Evolutionary conservation across 1,140 invertebrate species (phyloP).

Genomic region (Hyposmocoma kahamanoa): DNA sequence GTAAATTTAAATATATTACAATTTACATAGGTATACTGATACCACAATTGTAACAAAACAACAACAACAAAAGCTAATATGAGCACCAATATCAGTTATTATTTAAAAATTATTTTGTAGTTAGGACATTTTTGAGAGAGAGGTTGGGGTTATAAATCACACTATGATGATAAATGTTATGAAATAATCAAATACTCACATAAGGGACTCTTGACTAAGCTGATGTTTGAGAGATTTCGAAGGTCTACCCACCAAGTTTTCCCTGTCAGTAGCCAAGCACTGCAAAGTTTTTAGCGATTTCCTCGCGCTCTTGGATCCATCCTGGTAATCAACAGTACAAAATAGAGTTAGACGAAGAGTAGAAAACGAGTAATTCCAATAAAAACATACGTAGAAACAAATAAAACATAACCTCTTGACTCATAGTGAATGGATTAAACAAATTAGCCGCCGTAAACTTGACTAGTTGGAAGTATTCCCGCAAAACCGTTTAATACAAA

Average conservation of each 20-base stretch:
- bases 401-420: slow-evolving; percentile 2
- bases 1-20: too few relatives aligned
- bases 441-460: too few relatives aligned
- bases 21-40: too few relatives aligned
- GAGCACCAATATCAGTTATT: background rate
- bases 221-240: slow-evolving; percentile 60
- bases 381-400: slow-evolving; percentile 9
- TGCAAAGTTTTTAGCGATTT: slow-evolving; percentile 78
- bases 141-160: background rate
- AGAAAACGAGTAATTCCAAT: slow-evolving; percentile 1
- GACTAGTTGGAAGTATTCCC: too few relatives aligned
- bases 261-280: slow-evolving; percentile 76
- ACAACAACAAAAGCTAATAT: too few relatives aligned
- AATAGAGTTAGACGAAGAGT: slow-evolving; percentile 5
- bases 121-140: background rate
- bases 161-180: background rate
- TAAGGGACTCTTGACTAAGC: slow-evolving; percentile 39
- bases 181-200: slow-evolving; percentile 34
- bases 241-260: slow-evolving; percentile 77
- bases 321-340: slow-evolving; percentile 22
- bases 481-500: too few relatives aligned
- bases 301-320: slow-evolving; percentile 49
- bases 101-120: background rate
- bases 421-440: too few relatives aligned
- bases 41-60: too few relatives aligned